phyloP scores from a whole-genome alignment of 1,140 invertebrate genomes.

The Drosophila kikkawai region DNA sequence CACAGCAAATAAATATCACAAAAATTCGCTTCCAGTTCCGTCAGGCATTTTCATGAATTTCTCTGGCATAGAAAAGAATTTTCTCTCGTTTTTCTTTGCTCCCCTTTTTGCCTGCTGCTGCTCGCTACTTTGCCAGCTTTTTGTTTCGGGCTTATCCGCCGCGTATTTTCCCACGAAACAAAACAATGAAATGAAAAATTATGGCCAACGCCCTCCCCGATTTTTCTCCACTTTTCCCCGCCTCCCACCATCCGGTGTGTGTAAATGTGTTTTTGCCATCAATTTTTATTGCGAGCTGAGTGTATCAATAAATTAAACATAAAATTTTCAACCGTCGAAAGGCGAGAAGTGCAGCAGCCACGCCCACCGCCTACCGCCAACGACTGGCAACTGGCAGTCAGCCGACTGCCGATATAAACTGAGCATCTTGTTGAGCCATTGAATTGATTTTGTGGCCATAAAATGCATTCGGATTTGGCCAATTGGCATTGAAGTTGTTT shows the following conservation, averaged over 20 bases:
- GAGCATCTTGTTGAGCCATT: slow-evolving; percentile 59
- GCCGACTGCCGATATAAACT: slow-evolving; percentile 26
- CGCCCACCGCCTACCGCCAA: not conserved
- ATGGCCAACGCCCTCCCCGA: slow-evolving; percentile 40
- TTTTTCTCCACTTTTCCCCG: not conserved
- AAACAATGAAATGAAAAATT: slow-evolving; percentile 83
- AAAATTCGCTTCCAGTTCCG: slow-evolving; percentile 75
- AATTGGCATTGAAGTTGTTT: slow-evolving; percentile 51
- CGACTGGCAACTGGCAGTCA: not conserved
- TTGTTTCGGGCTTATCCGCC: slow-evolving; percentile 64
- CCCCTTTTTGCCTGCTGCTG: slow-evolving; percentile 39
- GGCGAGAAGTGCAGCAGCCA: slow-evolving; percentile 40
- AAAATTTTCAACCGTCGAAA: slow-evolving; percentile 54
- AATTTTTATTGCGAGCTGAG: slow-evolving; percentile 81
- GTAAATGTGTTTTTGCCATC: slow-evolving; percentile 81
- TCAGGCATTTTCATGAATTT: slow-evolving; percentile 70
- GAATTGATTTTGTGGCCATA: slow-evolving; percentile 62
- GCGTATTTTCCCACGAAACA: slow-evolving; percentile 71
- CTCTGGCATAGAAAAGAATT: slow-evolving; percentile 49
- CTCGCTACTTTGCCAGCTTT: slow-evolving; percentile 58
- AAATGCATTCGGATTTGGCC: slow-evolving; percentile 64
- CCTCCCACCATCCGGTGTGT: slow-evolving; percentile 31
- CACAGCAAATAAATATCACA: slow-evolving; percentile 76
- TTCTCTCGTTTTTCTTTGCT: slow-evolving; percentile 43
- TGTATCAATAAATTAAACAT: slow-evolving; percentile 82